Base-by-base conservation (phyloP, 2,888 invertebrate genomes). In the Anagyrus pseudococci region DNA sequence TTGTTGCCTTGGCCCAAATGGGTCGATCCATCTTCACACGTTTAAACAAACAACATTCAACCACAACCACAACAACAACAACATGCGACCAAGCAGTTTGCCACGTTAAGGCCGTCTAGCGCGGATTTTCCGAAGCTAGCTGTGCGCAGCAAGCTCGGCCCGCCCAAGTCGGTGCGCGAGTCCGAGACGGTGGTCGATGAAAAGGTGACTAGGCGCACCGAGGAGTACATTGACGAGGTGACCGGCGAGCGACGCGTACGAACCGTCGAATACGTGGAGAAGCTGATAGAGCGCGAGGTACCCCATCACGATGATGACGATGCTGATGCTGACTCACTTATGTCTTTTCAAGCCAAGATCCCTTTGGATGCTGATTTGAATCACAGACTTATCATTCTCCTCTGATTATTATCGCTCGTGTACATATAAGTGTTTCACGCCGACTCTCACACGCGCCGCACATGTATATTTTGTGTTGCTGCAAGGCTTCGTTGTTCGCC, bases 261-360 rank as follows among this genome's bases (percentile, higher is more conserved):
- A 84, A 94, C 94, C 76, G 89, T 94, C 84, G 93, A 94, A 87
- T 93, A 93, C 86, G 92, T 94, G 84, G 94, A 94, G 87, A 94
- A 94, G 87, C 89, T 93, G 84, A 93, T 94, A 85, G 94, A 94
- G 85, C 93, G 91, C 87, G 94, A 94, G 94, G 94, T 94, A 93
- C 60, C 55, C 20, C 13, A 37, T 37, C 33, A 10, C 15, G 29
- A 29, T 22, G 23, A 44, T 40, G 44, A 64, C 73, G 74, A 72
- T 68, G 64, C 60, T 64, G 54, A 41, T 48, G 49, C 15, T 37
- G 33, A 37, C 2, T 37, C 33, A 10, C 4, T 37, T 37, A n/a
- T n/a, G n/a, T n/a, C n/a, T n/a, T n/a, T n/a, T n/a, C n/a, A n/a
- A n/a, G n/a, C n/a, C n/a, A n/a, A n/a, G n/a, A n/a, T n/a, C n/a